Evolutionary conservation across 2,797 vertebrate species (phyloP), one percentile per base, ranked within the genome.

Genomic region (Poeciliopsis turneri): DNA sequence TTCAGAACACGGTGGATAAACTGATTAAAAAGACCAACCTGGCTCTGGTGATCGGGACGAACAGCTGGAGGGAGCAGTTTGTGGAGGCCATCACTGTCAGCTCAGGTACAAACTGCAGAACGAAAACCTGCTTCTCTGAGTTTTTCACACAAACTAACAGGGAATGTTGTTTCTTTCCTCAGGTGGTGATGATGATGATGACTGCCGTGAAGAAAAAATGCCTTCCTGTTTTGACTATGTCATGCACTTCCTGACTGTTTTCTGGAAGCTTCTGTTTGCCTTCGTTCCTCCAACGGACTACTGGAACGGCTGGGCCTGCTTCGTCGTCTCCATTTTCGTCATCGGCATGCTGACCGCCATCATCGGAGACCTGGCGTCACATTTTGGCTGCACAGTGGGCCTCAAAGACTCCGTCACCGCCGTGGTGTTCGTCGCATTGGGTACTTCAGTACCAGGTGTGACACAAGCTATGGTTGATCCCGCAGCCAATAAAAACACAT

Each of bases 11-110:
- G 0, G 98, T 99, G 90, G 98, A 99, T 90, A 98, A 99, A 94
- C 97, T 99, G 80, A 97, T 99, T 76, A 99, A 98, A 95, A 99
- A 99, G 95, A 98, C 98, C 0, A 99, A 99, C 94, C 94, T 99
- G 91, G 98, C 98, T 55, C 95, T 99, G 64, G 94, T 99, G 92
- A 96, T 99, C 23, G 98, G 97, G 76, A 99, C 98, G 0, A 98
- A 98, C 95, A 97, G 96, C 94, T 99, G 98, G 98, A 97, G 98
- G 82, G 97, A 99, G 84, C 98, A 99, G 93, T 99, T 99, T 82
- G 95, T 97, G n/a, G 97, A 97, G 82, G 98, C 98, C 5, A 97
- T 99, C 84, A 98, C 97, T 0, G 97, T 99, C 89, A 97, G 95
- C 2, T 96, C 98, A 1, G 98, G 98, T 98, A 94, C 18, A 93